Evolutionary conservation across 2,113 vertebrate species (phyloP).

Genomic region (Columba livia): DNA sequence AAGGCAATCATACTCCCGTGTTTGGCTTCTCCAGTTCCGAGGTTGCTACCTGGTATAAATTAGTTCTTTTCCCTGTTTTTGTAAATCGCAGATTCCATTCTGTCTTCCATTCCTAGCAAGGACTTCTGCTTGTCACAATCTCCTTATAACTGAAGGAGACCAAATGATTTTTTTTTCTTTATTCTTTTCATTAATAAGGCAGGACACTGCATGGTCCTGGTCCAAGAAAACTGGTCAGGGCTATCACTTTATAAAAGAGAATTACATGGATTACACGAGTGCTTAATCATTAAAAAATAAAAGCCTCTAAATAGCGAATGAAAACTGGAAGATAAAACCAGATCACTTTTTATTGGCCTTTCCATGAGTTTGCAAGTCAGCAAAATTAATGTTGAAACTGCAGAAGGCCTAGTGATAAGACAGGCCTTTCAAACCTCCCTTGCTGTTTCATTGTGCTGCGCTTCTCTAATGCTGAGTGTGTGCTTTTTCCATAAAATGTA

Average conservation of each 20-base stretch:
- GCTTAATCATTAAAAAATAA: not conserved
- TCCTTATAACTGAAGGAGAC: not conserved
- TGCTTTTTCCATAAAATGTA: not conserved
- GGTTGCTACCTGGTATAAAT: not conserved
- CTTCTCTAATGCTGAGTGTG: not conserved
- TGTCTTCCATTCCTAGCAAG: not conserved
- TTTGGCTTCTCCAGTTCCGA: not conserved
- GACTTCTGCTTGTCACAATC: not conserved
- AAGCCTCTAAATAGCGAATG: not conserved
- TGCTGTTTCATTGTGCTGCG: not conserved
- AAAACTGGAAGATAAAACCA: not conserved
- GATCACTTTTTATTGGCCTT: not conserved
- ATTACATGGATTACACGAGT: not conserved
- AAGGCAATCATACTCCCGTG: not conserved
- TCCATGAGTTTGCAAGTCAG: not conserved
- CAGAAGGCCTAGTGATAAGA: not conserved
- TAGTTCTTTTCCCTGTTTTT: not conserved
- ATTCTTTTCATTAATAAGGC: not conserved
- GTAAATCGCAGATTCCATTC: fast-evolving
- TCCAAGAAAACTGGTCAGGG: not conserved
- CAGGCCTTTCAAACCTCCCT: not conserved
- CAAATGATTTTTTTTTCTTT: not conserved
- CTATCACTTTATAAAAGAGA: not conserved
- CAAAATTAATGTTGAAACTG: not conserved
- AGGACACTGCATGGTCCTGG: not conserved